A percentile compares a stretch with the other conserved stretches of the same genome.
phyloP scores from a whole-genome alignment of 2,113 vertebrate genomes.

The Ageneiosus marmoratus region DNA sequence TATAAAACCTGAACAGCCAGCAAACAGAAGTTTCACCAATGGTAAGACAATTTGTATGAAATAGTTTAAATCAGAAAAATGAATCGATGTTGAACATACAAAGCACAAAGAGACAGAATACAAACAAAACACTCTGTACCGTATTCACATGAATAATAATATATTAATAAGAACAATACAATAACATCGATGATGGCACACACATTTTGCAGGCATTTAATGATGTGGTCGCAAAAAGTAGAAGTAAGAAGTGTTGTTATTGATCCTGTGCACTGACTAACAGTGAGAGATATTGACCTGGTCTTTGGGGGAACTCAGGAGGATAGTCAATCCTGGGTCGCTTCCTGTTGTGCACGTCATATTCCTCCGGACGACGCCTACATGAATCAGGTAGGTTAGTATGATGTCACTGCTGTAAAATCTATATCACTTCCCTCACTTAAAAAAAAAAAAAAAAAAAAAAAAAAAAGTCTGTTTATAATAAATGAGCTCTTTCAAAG shows the following conservation, averaged over 20 bases:
- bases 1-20: slow-evolving; percentile 90
- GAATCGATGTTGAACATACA: neutral
- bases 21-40: slow-evolving; percentile 30
- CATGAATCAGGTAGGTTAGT: slow-evolving; percentile 83
- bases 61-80: no score
- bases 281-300: slow-evolving; percentile 84
- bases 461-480: neutral
- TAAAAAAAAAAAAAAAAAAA: neutral
- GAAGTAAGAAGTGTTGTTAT: neutral
- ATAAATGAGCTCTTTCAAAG: neutral
- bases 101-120: neutral
- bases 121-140: neutral
- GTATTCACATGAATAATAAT: neutral
- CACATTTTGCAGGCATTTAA: neutral
- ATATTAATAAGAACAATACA: neutral
- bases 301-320: slow-evolving; percentile 94
- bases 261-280: neutral
- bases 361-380: slow-evolving; percentile 99
- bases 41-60: neutral
- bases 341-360: slow-evolving; percentile 98
- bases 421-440: neutral
- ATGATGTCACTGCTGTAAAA: slow-evolving; percentile 48
- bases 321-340: slow-evolving; percentile 94
- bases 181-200: neutral
- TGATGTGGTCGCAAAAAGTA: neutral